Conservation (phyloP, 2,113 vertebrate species). For the Albula glossodonta region DNA sequence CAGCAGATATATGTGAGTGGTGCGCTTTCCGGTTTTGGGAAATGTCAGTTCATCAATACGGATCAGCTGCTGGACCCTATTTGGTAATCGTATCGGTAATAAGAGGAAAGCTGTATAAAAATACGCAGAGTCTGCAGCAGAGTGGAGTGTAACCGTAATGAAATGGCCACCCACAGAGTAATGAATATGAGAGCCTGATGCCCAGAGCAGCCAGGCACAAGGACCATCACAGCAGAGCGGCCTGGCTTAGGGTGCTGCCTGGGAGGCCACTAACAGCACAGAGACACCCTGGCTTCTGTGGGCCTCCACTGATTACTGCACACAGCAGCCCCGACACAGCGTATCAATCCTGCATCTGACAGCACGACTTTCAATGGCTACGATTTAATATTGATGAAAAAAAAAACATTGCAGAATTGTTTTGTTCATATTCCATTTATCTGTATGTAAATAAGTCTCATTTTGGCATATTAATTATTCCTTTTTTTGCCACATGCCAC, state of each 20-base stretch:
- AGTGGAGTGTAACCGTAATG: constrained; percentile 17
- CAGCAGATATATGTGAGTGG: constrained; percentile 48
- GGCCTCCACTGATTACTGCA: constrained; percentile 8
- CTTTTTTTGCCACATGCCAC: not conserved
- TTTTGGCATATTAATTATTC: not conserved
- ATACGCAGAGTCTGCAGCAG: constrained; percentile 16
- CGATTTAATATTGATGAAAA: not conserved
- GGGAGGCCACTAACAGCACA: constrained; percentile 18
- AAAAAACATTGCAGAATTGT: not conserved
- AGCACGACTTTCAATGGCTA: not conserved
- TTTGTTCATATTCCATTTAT: not conserved
- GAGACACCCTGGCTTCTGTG: not conserved
- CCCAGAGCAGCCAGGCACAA: constrained; percentile 52
- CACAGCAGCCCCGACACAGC: not conserved
- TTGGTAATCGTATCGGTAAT: constrained; percentile 1
- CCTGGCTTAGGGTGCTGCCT: constrained; percentile 43
- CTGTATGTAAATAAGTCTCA: not conserved
- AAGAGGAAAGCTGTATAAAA: not conserved
- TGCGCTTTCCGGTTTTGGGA: constrained; percentile 51
- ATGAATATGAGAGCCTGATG: constrained; percentile 15
- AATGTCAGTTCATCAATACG: constrained; percentile 56
- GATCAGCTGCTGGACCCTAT: not conserved
- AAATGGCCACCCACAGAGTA: constrained; percentile 12
- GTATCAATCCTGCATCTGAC: not conserved
- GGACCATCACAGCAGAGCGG: constrained; percentile 48